Evolutionary conservation across 2,797 vertebrate species (phyloP).

Genomic region (Ctenosaura bakeri): DNA sequence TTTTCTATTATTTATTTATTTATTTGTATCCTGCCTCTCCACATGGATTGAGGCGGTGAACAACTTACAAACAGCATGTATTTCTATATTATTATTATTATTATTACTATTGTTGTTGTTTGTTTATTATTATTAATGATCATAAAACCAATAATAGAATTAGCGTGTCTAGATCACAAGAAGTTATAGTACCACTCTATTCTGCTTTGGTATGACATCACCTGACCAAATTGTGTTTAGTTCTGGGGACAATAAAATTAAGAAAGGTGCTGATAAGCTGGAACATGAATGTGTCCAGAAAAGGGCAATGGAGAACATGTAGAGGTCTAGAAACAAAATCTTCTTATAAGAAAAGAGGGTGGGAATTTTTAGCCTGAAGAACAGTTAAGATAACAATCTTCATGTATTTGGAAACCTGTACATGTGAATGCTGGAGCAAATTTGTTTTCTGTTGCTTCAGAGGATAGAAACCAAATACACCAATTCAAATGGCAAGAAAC

Average conservation of each 20-base stretch:
- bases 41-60: no score
- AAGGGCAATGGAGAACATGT: background rate
- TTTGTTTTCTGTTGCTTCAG: background rate
- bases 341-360: background rate
- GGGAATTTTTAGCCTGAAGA: background rate
- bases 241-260: background rate
- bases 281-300: background rate
- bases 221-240: background rate
- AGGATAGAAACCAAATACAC: background rate
- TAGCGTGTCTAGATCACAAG: background rate
- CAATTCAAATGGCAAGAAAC: background rate
- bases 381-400: background rate
- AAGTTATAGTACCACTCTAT: background rate
- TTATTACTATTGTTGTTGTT: no score
- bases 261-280: background rate
- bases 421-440: no score
- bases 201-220: background rate
- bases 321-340: background rate
- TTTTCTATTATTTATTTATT: no score
- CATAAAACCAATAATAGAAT: no score
- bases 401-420: background rate
- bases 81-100: no score
- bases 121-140: no score
- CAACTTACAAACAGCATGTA: no score
- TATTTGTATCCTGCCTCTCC: no score